Evolutionary conservation across 2,797 vertebrate genomes (phyloP), one percentile per base, ranked within the genome.

Genomic region (Loriculus beryllinus): DNA sequence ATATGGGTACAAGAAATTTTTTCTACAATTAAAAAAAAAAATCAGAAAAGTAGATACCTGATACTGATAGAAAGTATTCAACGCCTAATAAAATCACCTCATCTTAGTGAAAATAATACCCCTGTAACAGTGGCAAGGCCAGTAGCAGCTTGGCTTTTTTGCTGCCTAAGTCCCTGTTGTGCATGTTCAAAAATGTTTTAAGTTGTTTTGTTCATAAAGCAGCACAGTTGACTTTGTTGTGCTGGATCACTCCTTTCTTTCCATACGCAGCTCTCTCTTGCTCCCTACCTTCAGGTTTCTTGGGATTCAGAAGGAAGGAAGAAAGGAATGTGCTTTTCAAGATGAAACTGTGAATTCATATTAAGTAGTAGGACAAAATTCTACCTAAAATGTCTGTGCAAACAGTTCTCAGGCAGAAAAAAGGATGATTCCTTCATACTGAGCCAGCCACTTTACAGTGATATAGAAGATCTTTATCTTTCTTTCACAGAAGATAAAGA

Each of bases 161-260:
- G 69, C 79, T 80, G 93, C 47, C 23, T 37, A 93, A 95, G 79
- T 95, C 93, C 91, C 93, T 81, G 59, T 84, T 95, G 94, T 88
- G 59, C 75, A 92, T 84, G 77, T 93, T 95, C 20, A 20, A 96
- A 95, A 95, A 90, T 21, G 57, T 92, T 94, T 92, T 71, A 95
- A 95, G 91, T 84, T 89, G 71, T 91, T 96, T 95, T 94, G 91
- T 74, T 96, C 95, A 88, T 86, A 93, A 96, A 97, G 83, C 78
- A 92, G 90, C 72, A 59, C n/a, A 67, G 69, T 74, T 91, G 65
- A 52, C 93, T 97, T 92, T 96, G 95, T 95, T 97, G 88, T 96
- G 67, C n/a, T 68, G 57, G 76, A 92, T 96, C 79, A 82, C 79
- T 94, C 60, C 77, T 88, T 75, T 83, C 82, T 63, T 39, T 95